phyloP scores from a whole-genome alignment of 2,113 vertebrate species.

The Pagrus major region DNA sequence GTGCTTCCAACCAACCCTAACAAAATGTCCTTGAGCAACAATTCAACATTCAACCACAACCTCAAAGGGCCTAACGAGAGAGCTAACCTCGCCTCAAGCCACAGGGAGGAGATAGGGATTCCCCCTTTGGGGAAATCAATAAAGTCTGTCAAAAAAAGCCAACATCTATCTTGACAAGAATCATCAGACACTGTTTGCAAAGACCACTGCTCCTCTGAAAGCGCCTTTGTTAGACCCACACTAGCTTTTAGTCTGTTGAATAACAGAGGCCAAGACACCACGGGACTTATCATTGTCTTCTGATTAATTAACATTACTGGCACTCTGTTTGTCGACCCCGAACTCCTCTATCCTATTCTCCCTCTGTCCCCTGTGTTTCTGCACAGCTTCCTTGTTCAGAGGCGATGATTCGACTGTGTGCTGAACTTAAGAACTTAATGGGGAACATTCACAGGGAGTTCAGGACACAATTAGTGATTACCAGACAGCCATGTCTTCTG shows the following conservation, averaged over 20 bases:
- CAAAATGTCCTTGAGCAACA: conserved; percentile 2
- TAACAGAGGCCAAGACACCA: conserved; percentile 17
- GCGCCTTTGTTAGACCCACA: conserved; percentile 42
- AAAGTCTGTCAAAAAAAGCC: conserved; percentile 16
- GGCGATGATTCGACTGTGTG: conserved; percentile 48
- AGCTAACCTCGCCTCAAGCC: background rate
- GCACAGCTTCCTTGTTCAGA: conserved; percentile 54
- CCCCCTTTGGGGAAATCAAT: conserved; percentile 40
- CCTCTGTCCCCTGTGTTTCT: conserved; percentile 38
- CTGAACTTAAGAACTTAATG: conserved; percentile 78
- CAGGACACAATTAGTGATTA: conserved; percentile 83
- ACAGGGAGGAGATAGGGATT: background rate
- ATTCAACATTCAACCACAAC: background rate
- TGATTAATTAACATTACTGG: conserved; percentile 76
- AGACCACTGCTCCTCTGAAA: conserved; percentile 43
- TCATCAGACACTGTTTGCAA: conserved; percentile 51
- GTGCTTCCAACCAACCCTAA: background rate
- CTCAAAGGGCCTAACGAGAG: background rate
- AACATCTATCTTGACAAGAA: conserved; percentile 55
- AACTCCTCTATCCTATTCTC: conserved; percentile 40
- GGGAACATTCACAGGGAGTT: conserved; percentile 73
- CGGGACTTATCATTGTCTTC: conserved; percentile 73
- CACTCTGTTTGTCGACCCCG: conserved; percentile 67
- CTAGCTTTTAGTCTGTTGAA: conserved; percentile 64
- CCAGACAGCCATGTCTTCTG: conserved; percentile 73